Evolutionary conservation across 1,140 invertebrate genomes (phyloP), one percentile per base, ranked within the genome.

Genomic region (Diploscapter pachys): DNA sequence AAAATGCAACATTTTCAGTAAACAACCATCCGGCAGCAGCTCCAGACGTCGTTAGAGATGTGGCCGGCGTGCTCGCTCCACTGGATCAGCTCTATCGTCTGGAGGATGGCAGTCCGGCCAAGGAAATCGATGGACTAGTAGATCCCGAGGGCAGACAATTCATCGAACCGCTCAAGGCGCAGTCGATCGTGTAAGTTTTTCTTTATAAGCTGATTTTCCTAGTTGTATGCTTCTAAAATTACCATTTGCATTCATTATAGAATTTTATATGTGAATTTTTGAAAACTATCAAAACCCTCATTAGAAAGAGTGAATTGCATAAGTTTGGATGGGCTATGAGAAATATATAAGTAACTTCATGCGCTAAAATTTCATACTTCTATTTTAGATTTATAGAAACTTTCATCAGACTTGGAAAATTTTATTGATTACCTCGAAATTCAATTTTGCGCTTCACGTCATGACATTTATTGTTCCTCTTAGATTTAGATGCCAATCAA

Each of bases 11-110:
- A 49, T 11, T 31, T 72, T 72, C 61, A 72, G 71, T 31, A n/a
- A 72, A 67, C 61, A 72, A 72, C 3, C 71, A 72, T 52, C 71
- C 71, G 1, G 71, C 71, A 11, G 71, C 71, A 5, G 71, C 11
- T 4, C 71, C 71, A 2, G 71, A 72, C 50, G 51, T 72, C 31
- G 57, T 59, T 48, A 56, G 59, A 59, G 31, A 67, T n/a, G 11
- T 72, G 61, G 71, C 71, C 5, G 13, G 71, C 31, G 31, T 49
- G 11, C n/a, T 72, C 8, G 49, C 31, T 11, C 31, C 5, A 64
- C 61, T 8, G 56, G 71, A 62, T 48, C 71, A 51, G 49, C n/a
- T 71, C 8, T 13, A 61, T 5, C 11, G 31, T 6, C 48, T 48
- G 57, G 8, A 62, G 54, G 69, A 13, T 59, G 69, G 8, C 2